Base-by-base conservation (phyloP, 1,140 invertebrate species). In the Latrodectus geometricus region DNA sequence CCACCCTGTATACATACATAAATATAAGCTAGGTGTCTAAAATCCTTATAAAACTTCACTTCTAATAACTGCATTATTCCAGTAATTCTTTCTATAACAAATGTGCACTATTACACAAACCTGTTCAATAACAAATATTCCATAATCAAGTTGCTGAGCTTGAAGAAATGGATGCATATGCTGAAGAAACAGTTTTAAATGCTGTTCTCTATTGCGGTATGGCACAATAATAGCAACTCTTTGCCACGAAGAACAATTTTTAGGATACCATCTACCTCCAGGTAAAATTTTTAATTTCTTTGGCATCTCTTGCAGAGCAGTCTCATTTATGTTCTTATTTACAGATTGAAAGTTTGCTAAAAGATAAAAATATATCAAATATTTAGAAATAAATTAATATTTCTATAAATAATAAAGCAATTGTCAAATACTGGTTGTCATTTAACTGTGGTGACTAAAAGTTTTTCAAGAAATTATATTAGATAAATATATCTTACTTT, bases 51-150 rank as follows among this genome's bases (percentile, higher is more conserved):
- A 35, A 35, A 35, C 5, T 35, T 35, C n/a, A 35, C 5, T 35
- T 35, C 35, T 35, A 35, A 35, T 35, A 35, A 35, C 35, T 1
- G 5, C 35, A 35, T 35, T 35, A 35, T 3, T 35, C 35, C 1
- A 3, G 35, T 35, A 3, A 35, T 35, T 35, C 5, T 35, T 5
- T 35, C 1, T 35, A 35, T 35, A 35, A 35, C 1, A 35, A 35
- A 35, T 35, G 35, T 3, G 35, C 35, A 35, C 35, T 35, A 35
- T 35, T 35, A 35, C 5, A 35, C 83, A 35, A 77, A 92, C 91
- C 92, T 99, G 98, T 91, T 99, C 97, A 9, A 98, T 93, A 0
- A 99, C 93, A 92, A 96, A 96, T 89, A 99, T 96, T 82, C 94
- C 92, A 92, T 99, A 99, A 90, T 97, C 95, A 21, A 99, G 93